Base-by-base conservation (phyloP, 2,113 vertebrate genomes). In the Neodontobutis hainanensis region DNA sequence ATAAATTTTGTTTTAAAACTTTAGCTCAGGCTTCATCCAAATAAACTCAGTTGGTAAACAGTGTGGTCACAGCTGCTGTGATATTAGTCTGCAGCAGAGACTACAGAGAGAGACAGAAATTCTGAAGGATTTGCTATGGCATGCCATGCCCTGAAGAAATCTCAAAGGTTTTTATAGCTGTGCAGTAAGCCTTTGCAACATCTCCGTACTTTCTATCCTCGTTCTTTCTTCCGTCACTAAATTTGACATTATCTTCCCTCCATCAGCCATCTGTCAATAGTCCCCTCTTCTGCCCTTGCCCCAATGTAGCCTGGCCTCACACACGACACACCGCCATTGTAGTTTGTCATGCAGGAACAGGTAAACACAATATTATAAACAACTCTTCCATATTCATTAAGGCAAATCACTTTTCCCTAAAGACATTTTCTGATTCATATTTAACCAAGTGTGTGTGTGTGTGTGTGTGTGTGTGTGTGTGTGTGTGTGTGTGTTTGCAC, bases 321-420 rank as follows among this genome's bases (percentile, higher is more conserved):
- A 53, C 27, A 43, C 65, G 19, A 61, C 60, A 53, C 34, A 40
- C 43, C 56, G 64, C 19, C 19, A 27, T 27, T 3, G 19, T 40
- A 11, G 15, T 45, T 34, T 67, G 76, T 62, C 32, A 58, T 67
- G 52, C 47, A 77, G n/a, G n/a, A 76, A 61, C 51, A 66, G 63
- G 60, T 78, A 56, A 48, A 27, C 43, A 74, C 57, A 69, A 74
- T 61, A 49, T 65, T 71, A 59, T 49, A 40, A 53, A 61, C n/a
- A 48, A 61, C 50, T 57, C 69, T 69, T 72, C 56, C 58, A 77
- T 73, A 75, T 80, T 68, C 72, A 75, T 71, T 61, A 73, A 60
- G 5, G 27, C 40, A 61, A 67, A 68, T 67, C 52, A 59, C 51
- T 51, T 46, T 65, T 63, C 56, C 53, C 58, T 14, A 7, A 27